phyloP scores from a whole-genome alignment of 2,113 vertebrate genomes.

The Dicrurus megarhynchus region DNA sequence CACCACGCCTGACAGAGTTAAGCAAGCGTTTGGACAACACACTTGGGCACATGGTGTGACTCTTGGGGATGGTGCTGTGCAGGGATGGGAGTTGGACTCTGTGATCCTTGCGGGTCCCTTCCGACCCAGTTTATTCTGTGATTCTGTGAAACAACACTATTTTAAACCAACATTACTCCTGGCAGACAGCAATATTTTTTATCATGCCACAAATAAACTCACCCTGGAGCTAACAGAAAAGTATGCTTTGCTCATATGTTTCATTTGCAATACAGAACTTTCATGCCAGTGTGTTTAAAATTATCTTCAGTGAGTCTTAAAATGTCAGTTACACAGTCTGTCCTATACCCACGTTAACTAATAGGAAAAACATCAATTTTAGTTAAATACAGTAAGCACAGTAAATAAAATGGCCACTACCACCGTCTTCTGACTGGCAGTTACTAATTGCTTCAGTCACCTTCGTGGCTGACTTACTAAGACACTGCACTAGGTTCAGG shows the following conservation, averaged over 20 bases:
- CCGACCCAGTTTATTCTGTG: neutral
- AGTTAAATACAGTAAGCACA: neutral
- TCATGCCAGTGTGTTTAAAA: neutral
- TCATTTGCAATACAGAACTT: neutral
- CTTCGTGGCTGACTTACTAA: neutral
- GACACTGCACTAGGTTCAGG: neutral
- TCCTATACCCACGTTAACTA: neutral
- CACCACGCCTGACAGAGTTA: neutral
- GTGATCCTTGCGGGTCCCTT: neutral
- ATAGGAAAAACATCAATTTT: neutral
- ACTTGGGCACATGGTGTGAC: neutral
- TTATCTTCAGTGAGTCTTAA: neutral
- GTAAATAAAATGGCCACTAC: neutral
- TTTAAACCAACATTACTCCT: neutral
- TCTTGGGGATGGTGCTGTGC: neutral
- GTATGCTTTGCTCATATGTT: neutral
- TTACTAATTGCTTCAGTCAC: neutral
- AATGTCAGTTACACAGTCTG: neutral
- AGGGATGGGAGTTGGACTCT: accelerated
- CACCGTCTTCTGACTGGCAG: neutral
- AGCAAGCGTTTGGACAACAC: neutral
- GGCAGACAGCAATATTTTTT: neutral
- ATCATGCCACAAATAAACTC: neutral
- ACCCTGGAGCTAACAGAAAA: neutral
- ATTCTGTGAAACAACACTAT: neutral